Evolutionary conservation across 2,888 invertebrate species (phyloP).

Genomic region (Idaea dimidiata): DNA sequence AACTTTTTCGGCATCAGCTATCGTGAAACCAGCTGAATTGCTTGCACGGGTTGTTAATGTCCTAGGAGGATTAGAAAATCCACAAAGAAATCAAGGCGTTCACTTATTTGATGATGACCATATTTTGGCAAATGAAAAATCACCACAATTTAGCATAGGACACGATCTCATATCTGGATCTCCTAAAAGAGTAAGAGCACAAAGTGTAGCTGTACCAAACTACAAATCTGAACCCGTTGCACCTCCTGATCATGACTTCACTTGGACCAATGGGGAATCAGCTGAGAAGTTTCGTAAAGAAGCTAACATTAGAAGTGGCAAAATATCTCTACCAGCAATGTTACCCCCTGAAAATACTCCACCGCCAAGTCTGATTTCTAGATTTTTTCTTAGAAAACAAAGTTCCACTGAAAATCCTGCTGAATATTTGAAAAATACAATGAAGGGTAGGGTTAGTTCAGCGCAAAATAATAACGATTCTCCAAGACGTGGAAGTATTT

Average conservation of each 20-base stretch:
- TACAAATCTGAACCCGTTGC: slow-evolving; percentile 62
- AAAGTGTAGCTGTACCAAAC: slow-evolving; percentile 81
- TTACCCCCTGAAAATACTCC: slow-evolving; percentile 37
- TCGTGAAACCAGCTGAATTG: slow-evolving; percentile 88
- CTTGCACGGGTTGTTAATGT: slow-evolving; percentile 89
- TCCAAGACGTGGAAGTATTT: slow-evolving; percentile 61
- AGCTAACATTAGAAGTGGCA: slow-evolving; percentile 67
- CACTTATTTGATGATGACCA: slow-evolving; percentile 87
- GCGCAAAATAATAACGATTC: slow-evolving; percentile 48
- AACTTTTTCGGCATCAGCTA: slow-evolving; percentile 86
- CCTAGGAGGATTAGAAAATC: slow-evolving; percentile 82
- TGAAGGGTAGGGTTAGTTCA: slow-evolving; percentile 54
- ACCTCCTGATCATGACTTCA: slow-evolving; percentile 76
- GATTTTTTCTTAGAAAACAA: slow-evolving; percentile 55
- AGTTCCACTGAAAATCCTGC: slow-evolving; percentile 59
- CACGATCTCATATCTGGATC: slow-evolving; percentile 58
- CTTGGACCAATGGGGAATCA: slow-evolving; percentile 86
- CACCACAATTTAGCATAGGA: slow-evolving; percentile 79
- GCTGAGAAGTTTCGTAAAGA: slow-evolving; percentile 81
- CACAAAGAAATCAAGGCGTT: slow-evolving; percentile 77
- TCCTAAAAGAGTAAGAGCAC: slow-evolving; percentile 79
- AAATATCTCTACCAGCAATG: slow-evolving; percentile 62
- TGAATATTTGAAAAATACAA: slow-evolving; percentile 60
- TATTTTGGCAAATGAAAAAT: slow-evolving; percentile 85
- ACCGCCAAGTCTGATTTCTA: slow-evolving; percentile 52